Evolutionary conservation across 2,888 invertebrate genomes (phyloP).

Genomic region (Rhagonycha lutea): DNA sequence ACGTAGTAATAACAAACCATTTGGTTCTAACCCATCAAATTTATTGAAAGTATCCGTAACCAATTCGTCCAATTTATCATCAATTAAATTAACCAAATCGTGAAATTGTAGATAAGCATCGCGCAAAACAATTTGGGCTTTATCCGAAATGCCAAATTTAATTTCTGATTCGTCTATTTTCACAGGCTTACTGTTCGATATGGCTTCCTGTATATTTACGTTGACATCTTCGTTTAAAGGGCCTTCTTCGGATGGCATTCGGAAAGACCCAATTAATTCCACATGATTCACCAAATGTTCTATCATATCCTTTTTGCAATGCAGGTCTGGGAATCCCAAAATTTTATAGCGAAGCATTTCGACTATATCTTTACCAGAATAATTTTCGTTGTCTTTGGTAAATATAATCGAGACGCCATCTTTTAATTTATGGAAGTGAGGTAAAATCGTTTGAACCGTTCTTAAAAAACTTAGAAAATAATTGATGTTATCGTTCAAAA

Average conservation of each 20-base stretch:
- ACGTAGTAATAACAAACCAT: not conserved
- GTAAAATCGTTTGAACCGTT: slow-evolving; percentile 14
- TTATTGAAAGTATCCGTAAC: not conserved
- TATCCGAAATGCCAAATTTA: slow-evolving; percentile 15
- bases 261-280: slow-evolving; percentile 13
- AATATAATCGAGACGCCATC: slow-evolving; percentile 12
- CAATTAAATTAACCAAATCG: not conserved
- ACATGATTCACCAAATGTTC: slow-evolving; percentile 6
- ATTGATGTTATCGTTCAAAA: slow-evolving; percentile 15
- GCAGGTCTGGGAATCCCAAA: not conserved
- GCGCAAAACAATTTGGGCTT: not conserved
- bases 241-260: slow-evolving; percentile 7
- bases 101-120: slow-evolving; percentile 16
- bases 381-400: slow-evolving; percentile 9
- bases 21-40: not conserved
- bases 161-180: slow-evolving; percentile 7
- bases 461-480: slow-evolving; percentile 8
- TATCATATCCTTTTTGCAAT: slow-evolving; percentile 5
- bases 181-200: slow-evolving; percentile 4
- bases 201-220: slow-evolving; percentile 5
- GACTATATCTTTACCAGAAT: not conserved
- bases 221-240: slow-evolving; percentile 8
- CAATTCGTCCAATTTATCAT: not conserved
- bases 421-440: slow-evolving; percentile 12
- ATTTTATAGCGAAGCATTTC: slow-evolving; percentile 2